phyloP scores from a whole-genome alignment of 2,888 invertebrate genomes.

The Diplolepis rosae region DNA sequence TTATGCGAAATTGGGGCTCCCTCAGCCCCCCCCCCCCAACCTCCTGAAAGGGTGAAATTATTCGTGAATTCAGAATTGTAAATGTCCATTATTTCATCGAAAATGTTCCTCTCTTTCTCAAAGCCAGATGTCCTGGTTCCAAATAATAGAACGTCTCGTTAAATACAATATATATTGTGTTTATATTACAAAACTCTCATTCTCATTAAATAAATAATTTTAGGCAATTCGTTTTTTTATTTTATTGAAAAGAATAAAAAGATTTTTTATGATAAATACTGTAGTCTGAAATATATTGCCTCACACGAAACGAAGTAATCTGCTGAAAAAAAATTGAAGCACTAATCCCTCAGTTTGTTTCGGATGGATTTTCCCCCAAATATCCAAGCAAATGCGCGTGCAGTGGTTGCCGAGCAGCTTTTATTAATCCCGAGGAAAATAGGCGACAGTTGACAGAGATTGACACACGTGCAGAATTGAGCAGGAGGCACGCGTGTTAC shows the following conservation, averaged over 20 bases:
- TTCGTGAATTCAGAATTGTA: constrained; percentile 29
- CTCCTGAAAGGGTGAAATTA: constrained; percentile 27
- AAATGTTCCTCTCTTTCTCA: constrained; percentile 24
- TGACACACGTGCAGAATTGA: constrained; percentile 27
- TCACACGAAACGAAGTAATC: neutral
- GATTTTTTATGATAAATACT: neutral
- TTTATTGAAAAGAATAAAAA: neutral
- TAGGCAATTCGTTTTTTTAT: neutral
- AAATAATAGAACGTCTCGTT: neutral
- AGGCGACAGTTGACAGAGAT: constrained; percentile 30
- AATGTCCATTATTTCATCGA: constrained; percentile 25
- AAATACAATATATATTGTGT: too few relatives aligned
- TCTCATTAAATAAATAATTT: neutral
- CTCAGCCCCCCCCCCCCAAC: constrained; percentile 2
- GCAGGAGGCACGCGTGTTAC: constrained; percentile 11
- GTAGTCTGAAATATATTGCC: neutral
- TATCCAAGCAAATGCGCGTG: constrained; percentile 23
- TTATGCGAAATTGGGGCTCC: constrained; percentile 21
- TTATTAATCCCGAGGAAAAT: constrained; percentile 29
- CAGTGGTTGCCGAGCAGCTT: constrained; percentile 19
- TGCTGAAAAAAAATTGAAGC: neutral
- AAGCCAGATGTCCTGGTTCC: constrained; percentile 9
- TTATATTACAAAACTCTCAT: too few relatives aligned
- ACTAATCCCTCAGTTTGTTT: neutral
- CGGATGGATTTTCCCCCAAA: neutral